phyloP scores from a whole-genome alignment of 2,888 invertebrate species.

The Erebia aethiops region DNA sequence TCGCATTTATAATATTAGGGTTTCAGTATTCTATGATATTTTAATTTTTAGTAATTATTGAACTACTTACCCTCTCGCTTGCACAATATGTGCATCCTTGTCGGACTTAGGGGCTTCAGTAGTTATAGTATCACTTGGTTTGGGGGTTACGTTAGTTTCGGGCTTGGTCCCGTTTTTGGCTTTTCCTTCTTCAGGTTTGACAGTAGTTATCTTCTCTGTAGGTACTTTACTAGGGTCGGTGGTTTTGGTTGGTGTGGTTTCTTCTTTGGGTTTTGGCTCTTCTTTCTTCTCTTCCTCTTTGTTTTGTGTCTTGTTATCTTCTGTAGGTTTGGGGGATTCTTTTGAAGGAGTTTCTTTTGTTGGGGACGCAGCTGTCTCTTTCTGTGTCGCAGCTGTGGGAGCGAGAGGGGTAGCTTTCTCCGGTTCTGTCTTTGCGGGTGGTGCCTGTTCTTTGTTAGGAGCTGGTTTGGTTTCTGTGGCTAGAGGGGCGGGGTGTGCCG shows the following conservation, averaged over 20 bases:
- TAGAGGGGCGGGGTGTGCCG: not conserved
- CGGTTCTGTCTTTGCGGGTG: not conserved
- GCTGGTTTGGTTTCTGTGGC: conserved; percentile 1
- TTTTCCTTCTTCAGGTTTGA: conserved; percentile 41
- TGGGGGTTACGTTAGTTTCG: conserved; percentile 39
- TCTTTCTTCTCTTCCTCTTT: conserved; percentile 41
- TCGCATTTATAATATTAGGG: no score
- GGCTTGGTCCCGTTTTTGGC: conserved; percentile 38
- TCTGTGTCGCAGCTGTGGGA: not conserved
- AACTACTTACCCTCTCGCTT: conserved; percentile 60
- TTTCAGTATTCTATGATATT: not conserved
- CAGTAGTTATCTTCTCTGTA: conserved; percentile 32
- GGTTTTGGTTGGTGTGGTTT: conserved; percentile 21
- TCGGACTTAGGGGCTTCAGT: conserved; percentile 47
- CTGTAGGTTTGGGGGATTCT: conserved; percentile 25
- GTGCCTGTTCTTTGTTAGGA: conserved; percentile 6
- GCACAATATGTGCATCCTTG: conserved; percentile 46
- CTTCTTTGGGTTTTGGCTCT: conserved; percentile 25
- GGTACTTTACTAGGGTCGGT: conserved; percentile 16
- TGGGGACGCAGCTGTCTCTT: conserved; percentile 5
- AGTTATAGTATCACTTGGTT: conserved; percentile 46
- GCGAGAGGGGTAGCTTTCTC: not conserved
- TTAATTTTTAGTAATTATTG: not conserved
- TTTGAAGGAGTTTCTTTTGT: conserved; percentile 24
- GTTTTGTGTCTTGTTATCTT: conserved; percentile 41